Conservation (phyloP, 2,113 vertebrate genomes). For the Phrynosoma blainvillii region DNA sequence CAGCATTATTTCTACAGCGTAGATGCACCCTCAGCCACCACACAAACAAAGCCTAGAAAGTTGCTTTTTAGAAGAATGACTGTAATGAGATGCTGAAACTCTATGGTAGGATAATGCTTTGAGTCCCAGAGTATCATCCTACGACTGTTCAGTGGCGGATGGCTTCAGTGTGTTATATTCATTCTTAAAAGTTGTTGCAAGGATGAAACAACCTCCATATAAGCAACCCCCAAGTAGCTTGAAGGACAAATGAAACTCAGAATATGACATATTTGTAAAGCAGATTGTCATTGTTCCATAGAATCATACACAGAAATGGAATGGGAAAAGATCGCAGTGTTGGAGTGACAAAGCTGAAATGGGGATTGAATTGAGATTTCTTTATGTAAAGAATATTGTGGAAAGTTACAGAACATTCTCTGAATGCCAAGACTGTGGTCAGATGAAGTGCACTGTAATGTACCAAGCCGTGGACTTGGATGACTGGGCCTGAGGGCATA, state of each 20-base stretch:
- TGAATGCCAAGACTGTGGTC: background rate
- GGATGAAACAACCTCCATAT: background rate
- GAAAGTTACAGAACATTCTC: constrained; percentile 8
- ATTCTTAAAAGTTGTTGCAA: background rate
- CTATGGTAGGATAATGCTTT: background rate
- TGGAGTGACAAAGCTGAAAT: background rate
- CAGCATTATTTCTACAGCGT: no score
- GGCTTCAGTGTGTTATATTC: no score
- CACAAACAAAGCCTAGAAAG: background rate
- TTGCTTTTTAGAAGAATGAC: background rate
- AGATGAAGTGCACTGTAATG: background rate
- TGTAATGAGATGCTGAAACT: background rate
- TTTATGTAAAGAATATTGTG: background rate
- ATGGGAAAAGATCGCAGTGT: background rate
- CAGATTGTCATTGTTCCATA: background rate
- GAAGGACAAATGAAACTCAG: background rate
- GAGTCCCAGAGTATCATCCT: no score
- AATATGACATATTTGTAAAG: background rate
- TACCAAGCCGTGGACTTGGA: background rate
- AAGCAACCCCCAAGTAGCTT: background rate
- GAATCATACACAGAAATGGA: background rate
- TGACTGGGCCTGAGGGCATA: background rate
- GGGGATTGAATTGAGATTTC: background rate
- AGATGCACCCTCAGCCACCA: background rate
- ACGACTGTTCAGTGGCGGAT: no score